Evolutionary conservation across 2,797 vertebrate species (phyloP).

Genomic region (Sebastes paucispinis): DNA sequence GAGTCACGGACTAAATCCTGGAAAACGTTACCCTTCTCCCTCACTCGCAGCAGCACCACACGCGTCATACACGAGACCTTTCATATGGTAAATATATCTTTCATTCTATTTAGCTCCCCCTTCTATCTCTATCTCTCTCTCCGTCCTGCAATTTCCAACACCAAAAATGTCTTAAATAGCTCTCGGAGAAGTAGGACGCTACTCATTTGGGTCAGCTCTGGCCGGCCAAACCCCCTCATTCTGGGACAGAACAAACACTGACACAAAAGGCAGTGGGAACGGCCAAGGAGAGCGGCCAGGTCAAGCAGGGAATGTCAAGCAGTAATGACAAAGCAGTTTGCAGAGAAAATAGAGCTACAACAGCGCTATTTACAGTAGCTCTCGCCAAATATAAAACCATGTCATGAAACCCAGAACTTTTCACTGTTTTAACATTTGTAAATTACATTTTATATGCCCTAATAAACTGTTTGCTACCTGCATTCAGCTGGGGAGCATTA

Average conservation of each 20-base stretch:
- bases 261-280: conserved; percentile 72
- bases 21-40: conserved; percentile 63
- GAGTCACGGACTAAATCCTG: conserved; percentile 71
- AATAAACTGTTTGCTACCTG: conserved; percentile 70
- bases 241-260: conserved; percentile 78
- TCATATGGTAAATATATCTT: conserved; percentile 71
- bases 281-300: conserved; percentile 64
- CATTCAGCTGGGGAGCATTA: conserved; percentile 69
- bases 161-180: conserved; percentile 79
- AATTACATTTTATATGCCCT: conserved; percentile 56
- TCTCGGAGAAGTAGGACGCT: conserved; percentile 76
- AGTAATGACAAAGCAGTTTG: conserved; percentile 76
- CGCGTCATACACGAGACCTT: conserved; percentile 45
- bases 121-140: conserved; percentile 67
- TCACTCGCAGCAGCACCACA: conserved; percentile 46
- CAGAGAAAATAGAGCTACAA: conserved; percentile 58
- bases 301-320: conserved; percentile 67
- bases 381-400: conserved; percentile 28
- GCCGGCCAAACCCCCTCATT: conserved; percentile 86
- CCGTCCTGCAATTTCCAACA: conserved; percentile 74
- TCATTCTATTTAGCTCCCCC: conserved; percentile 61
- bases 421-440: conserved; percentile 61
- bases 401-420: conserved; percentile 53
- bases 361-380: conserved; percentile 53
- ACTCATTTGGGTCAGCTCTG: conserved; percentile 86